Evolutionary conservation across 2,797 vertebrate genomes (phyloP).

Genomic region (Enoplosus armatus): DNA sequence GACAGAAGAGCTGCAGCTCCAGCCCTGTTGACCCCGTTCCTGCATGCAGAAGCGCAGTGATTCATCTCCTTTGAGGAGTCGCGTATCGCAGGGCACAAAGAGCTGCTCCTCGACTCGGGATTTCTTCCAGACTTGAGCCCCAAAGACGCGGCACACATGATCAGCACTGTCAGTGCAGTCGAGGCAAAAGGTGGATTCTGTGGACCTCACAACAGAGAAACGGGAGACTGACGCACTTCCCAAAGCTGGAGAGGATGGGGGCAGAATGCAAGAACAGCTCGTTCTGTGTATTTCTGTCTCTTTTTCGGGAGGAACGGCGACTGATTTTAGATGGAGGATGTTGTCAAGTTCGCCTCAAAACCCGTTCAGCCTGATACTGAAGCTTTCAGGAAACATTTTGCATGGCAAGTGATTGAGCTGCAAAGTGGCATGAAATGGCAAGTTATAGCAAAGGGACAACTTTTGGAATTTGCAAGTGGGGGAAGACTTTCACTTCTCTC

Average conservation of each 20-base stretch:
- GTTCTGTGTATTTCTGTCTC: slow-evolving; percentile 24
- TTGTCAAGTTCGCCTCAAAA: slow-evolving; percentile 27
- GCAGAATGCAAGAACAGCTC: not conserved
- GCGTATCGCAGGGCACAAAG: slow-evolving; percentile 13
- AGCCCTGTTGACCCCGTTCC: not conserved
- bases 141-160: not conserved
- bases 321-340: not conserved
- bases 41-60: not conserved
- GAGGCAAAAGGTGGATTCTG: slow-evolving; percentile 22
- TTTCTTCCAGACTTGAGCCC: slow-evolving; percentile 6
- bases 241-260: not conserved
- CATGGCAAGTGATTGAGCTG: not conserved
- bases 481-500: not conserved
- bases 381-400: not conserved
- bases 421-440: not conserved
- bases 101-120: not conserved
- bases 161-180: slow-evolving; percentile 32
- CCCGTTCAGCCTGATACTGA: not conserved
- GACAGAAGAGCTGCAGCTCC: not conserved
- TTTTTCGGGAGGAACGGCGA: not conserved
- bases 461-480: not conserved
- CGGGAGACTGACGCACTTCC: slow-evolving; percentile 1
- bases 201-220: slow-evolving; percentile 17
- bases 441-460: not conserved
- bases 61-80: slow-evolving; percentile 3